Conservation (phyloP, 2,113 vertebrate genomes). For the Picathartes gymnocephalus region DNA sequence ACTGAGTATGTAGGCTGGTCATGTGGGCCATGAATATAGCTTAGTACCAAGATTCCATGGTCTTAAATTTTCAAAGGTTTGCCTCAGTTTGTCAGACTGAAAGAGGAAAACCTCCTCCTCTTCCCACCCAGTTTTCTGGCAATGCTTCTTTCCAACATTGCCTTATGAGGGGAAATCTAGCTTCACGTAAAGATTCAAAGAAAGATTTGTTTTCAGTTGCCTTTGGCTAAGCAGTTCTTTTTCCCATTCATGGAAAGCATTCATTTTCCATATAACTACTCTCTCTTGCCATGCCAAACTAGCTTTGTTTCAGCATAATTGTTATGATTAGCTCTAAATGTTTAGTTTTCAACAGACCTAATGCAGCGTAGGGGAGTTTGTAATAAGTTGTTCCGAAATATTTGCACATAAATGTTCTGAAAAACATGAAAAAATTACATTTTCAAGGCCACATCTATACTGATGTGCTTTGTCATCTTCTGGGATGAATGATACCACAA, state of each 20-base stretch:
- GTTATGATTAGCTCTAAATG: not conserved
- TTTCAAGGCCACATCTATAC: not conserved
- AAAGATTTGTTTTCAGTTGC: not conserved
- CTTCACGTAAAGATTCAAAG: not conserved
- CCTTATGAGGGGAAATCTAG: not conserved
- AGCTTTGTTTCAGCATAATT: not conserved
- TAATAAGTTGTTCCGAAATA: not conserved
- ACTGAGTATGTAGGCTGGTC: not conserved
- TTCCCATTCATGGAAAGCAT: not conserved
- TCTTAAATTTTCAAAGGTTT: not conserved
- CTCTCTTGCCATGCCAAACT: not conserved
- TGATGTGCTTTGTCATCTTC: not conserved
- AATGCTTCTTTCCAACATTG: rapidly evolving
- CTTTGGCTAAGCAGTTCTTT: not conserved
- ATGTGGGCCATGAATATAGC: not conserved
- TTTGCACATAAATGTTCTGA: not conserved
- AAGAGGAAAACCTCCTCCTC: not conserved
- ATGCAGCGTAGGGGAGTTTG: not conserved
- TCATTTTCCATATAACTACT: not conserved
- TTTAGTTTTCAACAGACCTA: not conserved
- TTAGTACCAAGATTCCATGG: not conserved
- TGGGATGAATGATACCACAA: not conserved
- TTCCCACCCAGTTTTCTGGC: not conserved
- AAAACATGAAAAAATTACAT: not conserved
- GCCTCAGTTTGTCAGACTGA: too few species aligned